Percentiles rank a stretch among this genome's conserved stretches.
Evolutionary conservation across 2,113 vertebrate species (phyloP).

Genomic region (Aviceda subcristata): DNA sequence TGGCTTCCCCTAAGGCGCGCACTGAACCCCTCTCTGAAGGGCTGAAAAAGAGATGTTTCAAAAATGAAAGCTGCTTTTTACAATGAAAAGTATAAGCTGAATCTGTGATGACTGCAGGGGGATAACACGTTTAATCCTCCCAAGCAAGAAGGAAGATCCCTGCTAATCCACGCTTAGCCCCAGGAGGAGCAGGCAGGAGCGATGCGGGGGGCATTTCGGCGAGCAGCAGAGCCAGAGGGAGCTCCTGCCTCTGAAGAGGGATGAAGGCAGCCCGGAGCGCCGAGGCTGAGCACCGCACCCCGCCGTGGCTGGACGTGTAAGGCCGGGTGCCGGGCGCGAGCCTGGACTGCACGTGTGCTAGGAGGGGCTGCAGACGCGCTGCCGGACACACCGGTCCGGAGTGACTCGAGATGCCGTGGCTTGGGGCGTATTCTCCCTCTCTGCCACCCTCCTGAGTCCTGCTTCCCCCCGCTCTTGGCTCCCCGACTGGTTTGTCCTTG

Average conservation of each 20-base stretch:
- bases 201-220: background rate
- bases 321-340: background rate
- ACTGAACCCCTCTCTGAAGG: background rate
- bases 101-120: background rate
- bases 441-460: background rate
- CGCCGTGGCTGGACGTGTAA: accelerated
- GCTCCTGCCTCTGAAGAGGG: background rate
- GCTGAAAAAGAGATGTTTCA: background rate
- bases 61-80: conserved; percentile 16
- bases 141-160: conserved; percentile 22
- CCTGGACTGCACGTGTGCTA: accelerated
- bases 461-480: background rate
- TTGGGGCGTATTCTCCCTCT: background rate
- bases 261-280: background rate
- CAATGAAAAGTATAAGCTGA: background rate
- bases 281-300: background rate
- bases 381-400: accelerated
- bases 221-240: background rate
- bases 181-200: background rate
- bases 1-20: background rate
- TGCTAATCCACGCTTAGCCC: background rate
- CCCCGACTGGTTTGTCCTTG: background rate
- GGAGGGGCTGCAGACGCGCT: background rate
- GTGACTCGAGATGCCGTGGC: accelerated
- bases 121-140: conserved; percentile 43